Evolutionary conservation across 2,888 invertebrate species (phyloP), one percentile per base, ranked within the genome.

Genomic region (Standfussiana lucernea): DNA sequence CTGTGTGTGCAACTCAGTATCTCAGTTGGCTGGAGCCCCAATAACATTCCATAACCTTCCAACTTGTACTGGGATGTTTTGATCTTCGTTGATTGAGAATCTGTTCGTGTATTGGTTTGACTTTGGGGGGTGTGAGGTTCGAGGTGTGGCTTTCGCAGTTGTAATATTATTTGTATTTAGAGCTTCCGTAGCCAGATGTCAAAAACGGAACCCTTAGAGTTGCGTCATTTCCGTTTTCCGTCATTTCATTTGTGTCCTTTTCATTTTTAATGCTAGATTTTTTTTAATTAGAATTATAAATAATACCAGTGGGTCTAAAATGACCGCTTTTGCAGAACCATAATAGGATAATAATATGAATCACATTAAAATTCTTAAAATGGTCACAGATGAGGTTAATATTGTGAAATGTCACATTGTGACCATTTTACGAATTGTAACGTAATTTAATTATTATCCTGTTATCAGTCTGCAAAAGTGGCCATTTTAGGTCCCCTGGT

Each of bases 1-100:
- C 84, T 85, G 72, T 79, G 77, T 65, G 69, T 53, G 71, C 74
- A 81, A 76, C 77, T 81, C 66, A 21, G 74, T 81, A 65, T 67
- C 78, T 35, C 21, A 61, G 65, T 59, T 71, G 64, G 37, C 68
- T 78, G 64, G 67, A 69, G 61, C 76, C 72, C 72, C 69, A 84
- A 75, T 84, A 84, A 62, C 62, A 70, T 77, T 61, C 28, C 65
- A 72, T 71, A 71, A 71, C 47, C 35, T 73, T 72, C 24, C 65
- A 77, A 47, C 72, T 47, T 74, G 68, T 68, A 45, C 61, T 45
- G 42, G 13, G 67, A 45, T 82, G 72, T 67, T 65, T 66, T 69
- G n/a, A 71, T 75, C 56, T 85, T 69, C 21, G 66, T 40, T 85
- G 82, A 82, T 86, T 71, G 64, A 56, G 59, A 68, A 40, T 59